Conservation (phyloP, 2,797 vertebrate genomes). For the Micromesistius poutassou region DNA sequence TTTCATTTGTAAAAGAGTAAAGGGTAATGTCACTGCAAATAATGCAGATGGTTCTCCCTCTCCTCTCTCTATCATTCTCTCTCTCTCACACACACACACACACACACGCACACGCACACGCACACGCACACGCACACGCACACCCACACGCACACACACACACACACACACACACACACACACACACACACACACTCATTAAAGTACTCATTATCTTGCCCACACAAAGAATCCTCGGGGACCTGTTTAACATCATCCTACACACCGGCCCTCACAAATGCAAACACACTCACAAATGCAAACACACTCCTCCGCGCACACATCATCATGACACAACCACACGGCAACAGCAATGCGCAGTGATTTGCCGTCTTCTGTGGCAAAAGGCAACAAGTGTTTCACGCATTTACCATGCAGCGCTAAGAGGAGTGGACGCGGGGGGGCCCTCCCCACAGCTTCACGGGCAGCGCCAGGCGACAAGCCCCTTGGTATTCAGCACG, state of each 20-base stretch:
- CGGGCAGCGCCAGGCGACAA: background rate
- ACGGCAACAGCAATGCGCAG: background rate
- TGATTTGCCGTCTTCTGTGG: background rate
- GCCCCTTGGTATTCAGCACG: conserved; percentile 43
- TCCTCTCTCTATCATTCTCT: background rate
- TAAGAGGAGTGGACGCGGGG: background rate
- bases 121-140: no score
- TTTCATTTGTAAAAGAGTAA: no score
- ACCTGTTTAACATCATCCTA: background rate
- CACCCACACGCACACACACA: no score
- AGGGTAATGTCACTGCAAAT: no score
- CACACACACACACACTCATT: background rate
- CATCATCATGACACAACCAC: background rate
- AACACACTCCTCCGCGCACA: background rate
- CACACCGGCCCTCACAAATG: conserved; percentile 6
- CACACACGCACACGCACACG: no score
- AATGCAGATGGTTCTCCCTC: background rate
- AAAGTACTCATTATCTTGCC: background rate
- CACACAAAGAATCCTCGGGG: background rate
- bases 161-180: no score
- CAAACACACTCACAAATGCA: background rate
- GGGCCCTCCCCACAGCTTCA: background rate
- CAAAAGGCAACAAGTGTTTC: background rate
- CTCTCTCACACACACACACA: background rate
- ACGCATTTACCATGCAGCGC: background rate